phyloP scores from a whole-genome alignment of 2,113 vertebrate genomes.

The Hydropotes inermis region DNA sequence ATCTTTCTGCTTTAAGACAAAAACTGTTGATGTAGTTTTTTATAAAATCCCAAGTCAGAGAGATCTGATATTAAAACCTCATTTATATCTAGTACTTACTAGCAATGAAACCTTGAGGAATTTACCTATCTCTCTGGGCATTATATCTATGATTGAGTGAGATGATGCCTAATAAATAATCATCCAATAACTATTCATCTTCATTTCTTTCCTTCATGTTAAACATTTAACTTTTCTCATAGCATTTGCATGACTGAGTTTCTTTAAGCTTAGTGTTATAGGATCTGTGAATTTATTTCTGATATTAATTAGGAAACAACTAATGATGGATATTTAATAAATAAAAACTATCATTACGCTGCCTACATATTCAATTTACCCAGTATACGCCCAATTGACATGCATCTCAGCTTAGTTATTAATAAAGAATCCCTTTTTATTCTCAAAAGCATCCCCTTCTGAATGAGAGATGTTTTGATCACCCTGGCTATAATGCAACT shows the following conservation, averaged over 20 bases:
- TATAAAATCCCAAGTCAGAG: background rate
- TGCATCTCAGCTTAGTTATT: background rate
- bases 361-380: background rate
- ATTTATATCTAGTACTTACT: background rate
- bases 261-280: background rate
- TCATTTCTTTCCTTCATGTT: background rate
- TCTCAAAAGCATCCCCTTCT: background rate
- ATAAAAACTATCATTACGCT: background rate
- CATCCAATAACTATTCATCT: background rate
- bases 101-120: background rate
- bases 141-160: background rate
- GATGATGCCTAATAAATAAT: background rate
- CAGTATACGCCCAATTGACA: background rate
- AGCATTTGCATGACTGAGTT: background rate
- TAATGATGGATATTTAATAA: background rate
- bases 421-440: background rate
- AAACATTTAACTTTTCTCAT: background rate
- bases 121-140: background rate
- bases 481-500: background rate
- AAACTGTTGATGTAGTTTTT: background rate
- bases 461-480: background rate
- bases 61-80: constrained; percentile 7
- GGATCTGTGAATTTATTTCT: background rate
- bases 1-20: background rate
- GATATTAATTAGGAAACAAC: background rate